These are phyloP conservation scores for Euglossa dilemma DNA, from an alignment of 1,140 invertebrate genomes.

Conservation along the genomic window DNA sequence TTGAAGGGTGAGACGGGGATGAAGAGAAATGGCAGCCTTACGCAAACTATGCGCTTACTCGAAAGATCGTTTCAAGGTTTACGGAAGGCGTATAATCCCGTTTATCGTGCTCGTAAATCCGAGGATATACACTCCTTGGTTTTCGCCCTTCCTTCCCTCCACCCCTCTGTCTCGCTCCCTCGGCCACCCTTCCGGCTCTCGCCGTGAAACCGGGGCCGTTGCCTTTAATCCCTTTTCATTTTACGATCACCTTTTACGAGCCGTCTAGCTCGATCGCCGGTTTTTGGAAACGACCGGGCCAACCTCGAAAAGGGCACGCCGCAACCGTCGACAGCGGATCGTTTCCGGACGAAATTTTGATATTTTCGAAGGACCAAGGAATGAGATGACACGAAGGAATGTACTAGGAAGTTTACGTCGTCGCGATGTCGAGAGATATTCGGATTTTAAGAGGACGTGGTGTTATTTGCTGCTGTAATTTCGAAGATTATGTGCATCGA, in stretches of 20 bases:
- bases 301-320: background rate
- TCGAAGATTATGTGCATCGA: no score
- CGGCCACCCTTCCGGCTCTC: constrained; percentile 33
- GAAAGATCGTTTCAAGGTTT: constrained; percentile 74
- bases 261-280: constrained; percentile 53
- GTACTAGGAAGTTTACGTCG: background rate
- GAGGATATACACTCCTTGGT: constrained; percentile 68
- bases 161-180: background rate
- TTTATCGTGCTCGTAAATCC: constrained; percentile 80
- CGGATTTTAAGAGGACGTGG: no score
- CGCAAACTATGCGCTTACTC: constrained; percentile 69
- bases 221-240: constrained; percentile 75
- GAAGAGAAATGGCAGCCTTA: constrained; percentile 53
- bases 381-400: background rate
- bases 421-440: no score
- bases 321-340: no score
- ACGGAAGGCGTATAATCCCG: constrained; percentile 75
- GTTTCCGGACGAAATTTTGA: background rate
- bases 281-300: constrained; percentile 49
- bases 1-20: background rate
- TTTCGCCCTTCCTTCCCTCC: constrained; percentile 25
- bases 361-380: background rate
- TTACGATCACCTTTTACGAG: constrained; percentile 76
- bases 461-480: no score
- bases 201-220: constrained; percentile 48